phyloP scores from a whole-genome alignment of 92 coral and sea anemone species.

The Metridium senile region DNA sequence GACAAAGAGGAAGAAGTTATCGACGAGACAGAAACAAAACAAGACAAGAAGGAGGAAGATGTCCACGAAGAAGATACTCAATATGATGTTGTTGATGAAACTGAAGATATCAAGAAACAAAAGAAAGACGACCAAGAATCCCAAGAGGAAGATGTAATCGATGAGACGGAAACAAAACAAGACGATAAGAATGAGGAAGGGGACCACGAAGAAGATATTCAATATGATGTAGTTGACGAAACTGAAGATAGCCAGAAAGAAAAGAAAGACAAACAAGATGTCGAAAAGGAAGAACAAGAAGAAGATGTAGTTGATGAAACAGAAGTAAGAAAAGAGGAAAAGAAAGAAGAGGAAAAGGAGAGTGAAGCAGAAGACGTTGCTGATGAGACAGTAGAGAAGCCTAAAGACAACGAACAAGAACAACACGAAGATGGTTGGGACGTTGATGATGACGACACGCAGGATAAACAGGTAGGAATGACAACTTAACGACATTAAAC shows the following conservation, averaged over 20 bases:
- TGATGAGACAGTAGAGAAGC: not conserved
- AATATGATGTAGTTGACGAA: slow-evolving; percentile 57
- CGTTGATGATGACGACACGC: slow-evolving; percentile 12
- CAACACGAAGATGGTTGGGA: not conserved
- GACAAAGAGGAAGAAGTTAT: not conserved
- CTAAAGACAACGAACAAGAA: not conserved
- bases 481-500: no score
- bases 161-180: slow-evolving; percentile 25
- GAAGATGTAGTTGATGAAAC: slow-evolving; percentile 14
- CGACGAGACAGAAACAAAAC: slow-evolving; percentile 24
- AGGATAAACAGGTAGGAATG: slow-evolving; percentile 4
- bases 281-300: slow-evolving; percentile 22
- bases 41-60: slow-evolving; percentile 41
- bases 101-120: slow-evolving; percentile 23
- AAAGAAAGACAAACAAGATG: slow-evolving; percentile 2
- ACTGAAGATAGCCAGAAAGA: slow-evolving; percentile 26
- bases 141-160: not conserved
- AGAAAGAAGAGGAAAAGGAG: not conserved
- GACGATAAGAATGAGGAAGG: slow-evolving; percentile 42
- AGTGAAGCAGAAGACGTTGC: slow-evolving; percentile 11
- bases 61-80: no score
- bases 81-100: slow-evolving; percentile 56
- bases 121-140: not conserved
- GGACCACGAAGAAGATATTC: no score
- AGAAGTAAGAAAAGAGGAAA: not conserved